Conservation (phyloP, 2,888 invertebrate genomes). For the Tachina lurida region DNA sequence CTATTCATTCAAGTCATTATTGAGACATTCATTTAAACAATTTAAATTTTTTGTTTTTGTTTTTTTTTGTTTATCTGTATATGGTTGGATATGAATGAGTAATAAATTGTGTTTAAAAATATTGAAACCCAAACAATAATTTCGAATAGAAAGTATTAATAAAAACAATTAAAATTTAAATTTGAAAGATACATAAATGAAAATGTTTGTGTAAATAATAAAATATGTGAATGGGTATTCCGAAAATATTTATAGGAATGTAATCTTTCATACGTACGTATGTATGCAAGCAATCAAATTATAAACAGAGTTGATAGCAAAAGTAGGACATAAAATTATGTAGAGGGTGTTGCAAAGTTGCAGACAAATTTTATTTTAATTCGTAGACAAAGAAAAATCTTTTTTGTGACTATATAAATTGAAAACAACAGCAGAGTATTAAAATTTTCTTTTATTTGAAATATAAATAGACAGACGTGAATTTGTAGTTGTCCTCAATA, state of each 20-base stretch:
- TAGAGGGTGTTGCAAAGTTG: no score
- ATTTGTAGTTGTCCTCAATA: no score
- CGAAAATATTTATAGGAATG: neutral
- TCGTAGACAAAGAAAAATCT: no score
- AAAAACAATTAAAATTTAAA: constrained; percentile 45
- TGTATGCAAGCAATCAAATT: neutral
- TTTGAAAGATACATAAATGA: constrained; percentile 22
- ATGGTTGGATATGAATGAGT: neutral
- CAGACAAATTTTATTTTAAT: no score
- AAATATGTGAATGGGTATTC: neutral
- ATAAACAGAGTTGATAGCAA: neutral
- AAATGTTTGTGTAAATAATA: constrained; percentile 27
- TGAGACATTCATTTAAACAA: constrained; percentile 43
- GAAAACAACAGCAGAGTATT: no score
- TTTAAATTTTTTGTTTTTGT: constrained; percentile 5
- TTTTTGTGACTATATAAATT: no score
- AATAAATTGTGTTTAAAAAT: constrained; percentile 34
- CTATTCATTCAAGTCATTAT: constrained; percentile 32
- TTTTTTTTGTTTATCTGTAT: neutral
- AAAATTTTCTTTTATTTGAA: no score
- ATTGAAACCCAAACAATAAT: constrained; percentile 26
- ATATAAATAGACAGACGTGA: no score
- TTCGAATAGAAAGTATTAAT: constrained; percentile 11
- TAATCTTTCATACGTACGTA: neutral
- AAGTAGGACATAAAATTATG: no score